phyloP scores from a whole-genome alignment of 2,797 vertebrate genomes.

The Salarias fasciatus region DNA sequence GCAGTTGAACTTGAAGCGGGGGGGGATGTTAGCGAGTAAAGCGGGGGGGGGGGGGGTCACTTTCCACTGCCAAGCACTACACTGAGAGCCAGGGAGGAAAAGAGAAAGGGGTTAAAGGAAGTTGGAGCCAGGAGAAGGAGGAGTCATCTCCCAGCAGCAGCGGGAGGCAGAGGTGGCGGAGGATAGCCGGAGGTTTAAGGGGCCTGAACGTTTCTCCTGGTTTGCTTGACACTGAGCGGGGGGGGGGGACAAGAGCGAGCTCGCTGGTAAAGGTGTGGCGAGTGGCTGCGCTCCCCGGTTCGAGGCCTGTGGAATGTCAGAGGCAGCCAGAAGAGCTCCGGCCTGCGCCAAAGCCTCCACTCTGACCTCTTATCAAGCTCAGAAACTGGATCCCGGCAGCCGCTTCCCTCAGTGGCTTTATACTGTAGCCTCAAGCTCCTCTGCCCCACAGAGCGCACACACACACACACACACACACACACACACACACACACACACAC shows the following conservation, averaged over 20 bases:
- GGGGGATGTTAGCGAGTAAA: slow-evolving; percentile 29
- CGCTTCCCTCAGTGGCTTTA: slow-evolving; percentile 61
- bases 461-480: slow-evolving; percentile 44
- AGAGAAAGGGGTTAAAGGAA: slow-evolving; percentile 57
- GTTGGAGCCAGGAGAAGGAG: slow-evolving; percentile 62
- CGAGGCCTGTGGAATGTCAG: slow-evolving; percentile 74
- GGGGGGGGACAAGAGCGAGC: slow-evolving; percentile 40
- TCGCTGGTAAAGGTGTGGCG: slow-evolving; percentile 58
- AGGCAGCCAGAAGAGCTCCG: slow-evolving; percentile 53
- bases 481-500: slow-evolving; percentile 42
- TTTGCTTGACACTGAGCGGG: slow-evolving; percentile 38
- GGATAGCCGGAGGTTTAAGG: slow-evolving; percentile 30
- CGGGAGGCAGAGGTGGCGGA: slow-evolving; percentile 47
- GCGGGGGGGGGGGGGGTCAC: slow-evolving; percentile 70
- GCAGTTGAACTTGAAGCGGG: slow-evolving; percentile 86
- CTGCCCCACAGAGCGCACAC: slow-evolving; percentile 40
- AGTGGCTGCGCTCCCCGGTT: slow-evolving; percentile 45
- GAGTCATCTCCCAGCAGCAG: slow-evolving; percentile 67
- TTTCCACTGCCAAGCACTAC: slow-evolving; percentile 82
- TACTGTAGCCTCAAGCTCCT: slow-evolving; percentile 68
- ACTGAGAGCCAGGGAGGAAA: slow-evolving; percentile 62
- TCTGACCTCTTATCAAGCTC: slow-evolving; percentile 73
- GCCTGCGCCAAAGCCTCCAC: slow-evolving; percentile 63
- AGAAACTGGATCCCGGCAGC: slow-evolving; percentile 69
- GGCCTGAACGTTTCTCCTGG: slow-evolving; percentile 33